Base-by-base conservation (phyloP, 2,113 vertebrate genomes). In the Euleptes europaea region DNA sequence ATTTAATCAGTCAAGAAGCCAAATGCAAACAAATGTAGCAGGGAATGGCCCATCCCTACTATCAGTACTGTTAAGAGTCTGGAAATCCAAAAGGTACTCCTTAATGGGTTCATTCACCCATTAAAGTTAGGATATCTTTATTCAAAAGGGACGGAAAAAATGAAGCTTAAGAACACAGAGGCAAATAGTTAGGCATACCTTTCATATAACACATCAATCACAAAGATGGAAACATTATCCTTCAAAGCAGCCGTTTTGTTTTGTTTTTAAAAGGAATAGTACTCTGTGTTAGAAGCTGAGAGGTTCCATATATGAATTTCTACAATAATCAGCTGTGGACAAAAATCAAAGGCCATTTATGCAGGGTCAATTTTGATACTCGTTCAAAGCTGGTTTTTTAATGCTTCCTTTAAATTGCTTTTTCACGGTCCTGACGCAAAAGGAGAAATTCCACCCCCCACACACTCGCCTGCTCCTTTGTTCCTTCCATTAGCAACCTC, bases 121-220 rank as follows among this genome's bases (percentile, higher is more conserved):
- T 42, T 71, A n/a, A 44, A 60, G 44, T 47, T 51, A 21, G 26
- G 44, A 51, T 57, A 0, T 38, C 28, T 77, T 86, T 28, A 88
- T 83, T 89, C 80, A 93, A 86, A 86, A 82, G 65, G 21, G 85
- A 7, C 2, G 26, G 26, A 88, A 73, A 78, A 54, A 84, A 86
- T 80, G 2, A 23, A 23, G 1, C 4, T 12, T 74, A 70, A 4
- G 4, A 77, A 86, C 73, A 0, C 35, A 47, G 83, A 90, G 83
- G 44, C 23, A 92, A 88, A 51, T 78, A 21, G 31, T 72, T 28
- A 78, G 42, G 33, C 40, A 80, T 9, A 80, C 31, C 67, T 84
- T 60, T 67, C 83, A 44, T 31, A 54, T 19, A 54, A 69, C 42
- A n/a, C 4, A 26, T 35, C 38, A 28, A 35, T 76, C 17, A 42